Evolutionary conservation across 2,888 invertebrate genomes (phyloP), one percentile per base, ranked within the genome.

Genomic region (Loripinus fragilis): DNA sequence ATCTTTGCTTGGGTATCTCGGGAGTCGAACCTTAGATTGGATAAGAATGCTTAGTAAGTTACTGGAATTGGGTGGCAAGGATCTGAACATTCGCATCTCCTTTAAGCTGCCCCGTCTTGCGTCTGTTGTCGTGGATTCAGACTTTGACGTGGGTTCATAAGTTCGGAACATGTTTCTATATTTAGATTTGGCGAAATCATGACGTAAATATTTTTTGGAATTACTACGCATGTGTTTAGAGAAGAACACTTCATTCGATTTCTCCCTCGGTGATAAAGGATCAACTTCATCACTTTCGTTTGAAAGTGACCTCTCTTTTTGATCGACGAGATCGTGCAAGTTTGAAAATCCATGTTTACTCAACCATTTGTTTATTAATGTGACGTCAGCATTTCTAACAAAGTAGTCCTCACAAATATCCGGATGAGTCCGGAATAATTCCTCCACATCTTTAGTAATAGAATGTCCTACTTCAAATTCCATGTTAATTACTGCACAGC

Each of bases 51-150:
- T 94, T 41, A 95, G 91, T 90, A 94, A 94, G 87, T 94, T 94
- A 71, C 94, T 93, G 42, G 94, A 94, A 68, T 93, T 94, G 2
- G 94, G 94, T 2, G 95, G 95, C 68, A 95, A 91, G 0, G 95
- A 95, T 25, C 94, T 93, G 88, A 94, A 95, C 90, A 94, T 94
- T 65, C 94, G 89, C 94, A 95, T 94, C 83, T 94, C 95, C 85
- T 94, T 94, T 55, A 95, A 88, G 72, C 94, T 94, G 74, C 93
- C 94, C 68, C 95, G 85, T 41, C 94, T 81, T n/a, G 86, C 85
- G 60, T 86, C 94, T 10, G 92, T 89, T 15, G 90, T 88, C 5
- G 52, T 52, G 0, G 87, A 86, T 20, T 86, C 85, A 2, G 85
- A 84, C 1, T 76, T 75, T 17, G 76, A 74, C 0, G 86, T 52